These are phyloP conservation scores for Scaptomyza pallida DNA, from an alignment of 1,140 invertebrate species.

Conservation along the genomic window DNA sequence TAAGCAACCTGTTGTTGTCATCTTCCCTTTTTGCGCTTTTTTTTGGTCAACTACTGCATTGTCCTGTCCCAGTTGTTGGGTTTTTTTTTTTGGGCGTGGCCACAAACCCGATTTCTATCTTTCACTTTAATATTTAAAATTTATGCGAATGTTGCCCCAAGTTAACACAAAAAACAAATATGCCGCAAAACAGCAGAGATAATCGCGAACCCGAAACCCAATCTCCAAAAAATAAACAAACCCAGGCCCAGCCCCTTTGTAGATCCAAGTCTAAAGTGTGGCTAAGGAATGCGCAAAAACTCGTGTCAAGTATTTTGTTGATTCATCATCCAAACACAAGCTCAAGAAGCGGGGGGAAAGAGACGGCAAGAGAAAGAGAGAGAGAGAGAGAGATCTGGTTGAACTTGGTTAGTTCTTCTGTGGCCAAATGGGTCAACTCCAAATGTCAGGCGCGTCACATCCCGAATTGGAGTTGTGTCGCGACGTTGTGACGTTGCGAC, in stretches of 20 bases:
- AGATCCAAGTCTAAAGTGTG: constrained; percentile 29
- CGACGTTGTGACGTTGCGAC: neutral
- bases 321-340: constrained; percentile 19
- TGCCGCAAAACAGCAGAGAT: constrained; percentile 57
- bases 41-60: constrained; percentile 11
- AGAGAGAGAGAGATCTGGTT: constrained; percentile 6
- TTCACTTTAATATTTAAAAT: constrained; percentile 71
- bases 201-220: constrained; percentile 44
- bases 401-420: constrained; percentile 20
- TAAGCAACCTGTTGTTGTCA: constrained; percentile 30
- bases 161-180: constrained; percentile 66
- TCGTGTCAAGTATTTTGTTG: constrained; percentile 8
- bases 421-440: constrained; percentile 13
- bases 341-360: neutral
- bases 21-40: constrained; percentile 3
- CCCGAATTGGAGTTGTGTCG: constrained; percentile 17
- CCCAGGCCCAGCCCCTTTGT: constrained; percentile 1
- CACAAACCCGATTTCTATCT: constrained; percentile 63
- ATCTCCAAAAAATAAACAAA: constrained; percentile 5
- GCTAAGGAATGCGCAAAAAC: constrained; percentile 23
- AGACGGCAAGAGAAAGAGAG: neutral
- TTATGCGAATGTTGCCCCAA: constrained; percentile 40
- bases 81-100: constrained; percentile 37
- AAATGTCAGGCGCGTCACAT: constrained; percentile 20
- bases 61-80: constrained; percentile 10